phyloP scores from a whole-genome alignment of 92 coral and sea anemone genomes.

The Desmophyllum pertusum region DNA sequence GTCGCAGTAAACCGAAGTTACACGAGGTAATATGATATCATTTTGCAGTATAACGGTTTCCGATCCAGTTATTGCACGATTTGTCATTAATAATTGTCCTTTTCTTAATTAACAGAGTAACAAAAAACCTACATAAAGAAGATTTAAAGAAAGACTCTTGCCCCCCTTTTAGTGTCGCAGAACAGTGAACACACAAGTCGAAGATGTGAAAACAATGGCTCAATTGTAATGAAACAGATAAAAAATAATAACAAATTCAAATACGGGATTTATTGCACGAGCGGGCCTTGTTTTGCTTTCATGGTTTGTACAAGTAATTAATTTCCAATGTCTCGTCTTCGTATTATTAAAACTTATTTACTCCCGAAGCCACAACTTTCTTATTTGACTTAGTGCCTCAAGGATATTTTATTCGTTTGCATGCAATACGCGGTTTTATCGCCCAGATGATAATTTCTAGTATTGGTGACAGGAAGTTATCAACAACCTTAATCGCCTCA shows the following conservation, averaged over 20 bases:
- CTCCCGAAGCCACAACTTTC: background rate
- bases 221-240: background rate
- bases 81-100: background rate
- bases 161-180: background rate
- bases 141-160: background rate
- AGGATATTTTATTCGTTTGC: slow-evolving; percentile 1
- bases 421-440: slow-evolving; percentile 3
- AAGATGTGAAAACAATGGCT: slow-evolving; percentile 1
- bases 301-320: background rate
- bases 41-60: slow-evolving; percentile 8
- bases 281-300: slow-evolving; percentile 8
- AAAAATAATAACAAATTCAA: background rate
- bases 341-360: background rate
- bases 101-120: background rate
- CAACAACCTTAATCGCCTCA: slow-evolving; percentile 12
- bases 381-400: slow-evolving; percentile 4
- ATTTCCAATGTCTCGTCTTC: background rate
- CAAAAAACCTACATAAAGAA: background rate
- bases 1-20: background rate
- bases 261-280: slow-evolving; percentile 25
- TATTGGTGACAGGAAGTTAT: slow-evolving; percentile 28
- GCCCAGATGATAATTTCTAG: background rate
- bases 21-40: background rate
- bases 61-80: background rate
- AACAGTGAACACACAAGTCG: slow-evolving; percentile 14